Evolutionary conservation across 2,888 invertebrate genomes (phyloP), one percentile per base, ranked within the genome.

Genomic region (Tetanocera ferruginea): DNA sequence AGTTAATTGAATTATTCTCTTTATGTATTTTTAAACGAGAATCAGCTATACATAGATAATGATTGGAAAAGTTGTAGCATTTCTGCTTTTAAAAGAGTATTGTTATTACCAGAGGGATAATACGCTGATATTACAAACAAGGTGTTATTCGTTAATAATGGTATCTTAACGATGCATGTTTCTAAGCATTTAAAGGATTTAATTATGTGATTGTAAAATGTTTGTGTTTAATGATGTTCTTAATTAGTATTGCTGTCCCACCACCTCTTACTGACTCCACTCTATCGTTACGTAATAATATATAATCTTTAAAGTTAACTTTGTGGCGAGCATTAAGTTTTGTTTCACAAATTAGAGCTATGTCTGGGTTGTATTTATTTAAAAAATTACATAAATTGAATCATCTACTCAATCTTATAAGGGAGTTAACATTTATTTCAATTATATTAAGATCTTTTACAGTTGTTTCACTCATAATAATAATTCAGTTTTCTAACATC

Each of bases 391-490:
- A 17, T 72, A 77, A 49, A 6, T 75, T 60, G 9, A 52, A 67
- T 19, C 77, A 55, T 77, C 76, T 79, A 43, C 69, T 70, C 71
- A 77, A 66, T n/a, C 51, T 67, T 14, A 79, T 77, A 66, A 72
- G 28, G 1, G 79, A 79, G 49, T 79, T 77, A 55, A 79, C 75
- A 71, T 76, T 76, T 23, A 78, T 79, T 19, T n/a, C 4, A 37
- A 73, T 71, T 52, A 55, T 55, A 72, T 77, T 43, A 11, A 66
- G 52, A 67, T 55, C 70, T 67, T 76, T 72, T 34, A 37, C 23
- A 14, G 19, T 52, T 31, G 17, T 5, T 28, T 57, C 23, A n/a
- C n/a, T n/a, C n/a, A n/a, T n/a, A n/a, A n/a, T n/a, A n/a, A n/a
- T 5, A 55, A 19, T 14, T 64, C 17, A 52, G 9, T 5, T 34